Conservation (phyloP, 2,797 vertebrate genomes). For the Etheostoma nigrum region DNA sequence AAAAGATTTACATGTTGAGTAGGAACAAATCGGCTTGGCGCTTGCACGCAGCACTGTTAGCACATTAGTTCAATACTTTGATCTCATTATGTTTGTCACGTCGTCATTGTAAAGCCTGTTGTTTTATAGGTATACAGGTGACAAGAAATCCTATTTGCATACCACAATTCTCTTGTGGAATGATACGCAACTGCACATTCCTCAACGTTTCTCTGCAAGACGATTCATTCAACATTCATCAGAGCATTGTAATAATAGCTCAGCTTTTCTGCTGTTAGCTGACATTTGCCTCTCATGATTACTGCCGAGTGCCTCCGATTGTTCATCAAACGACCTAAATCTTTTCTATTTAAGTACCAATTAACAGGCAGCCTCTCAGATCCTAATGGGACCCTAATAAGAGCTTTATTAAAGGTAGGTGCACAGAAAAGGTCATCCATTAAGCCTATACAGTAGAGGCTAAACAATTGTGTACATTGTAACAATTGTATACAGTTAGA, state of each 20-base stretch:
- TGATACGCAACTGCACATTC: not conserved
- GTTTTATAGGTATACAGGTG: not conserved
- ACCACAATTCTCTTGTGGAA: not conserved
- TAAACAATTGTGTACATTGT: constrained; percentile 29
- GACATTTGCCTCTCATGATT: constrained; percentile 58
- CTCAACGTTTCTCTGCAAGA: constrained; percentile 11
- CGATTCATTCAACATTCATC: not conserved
- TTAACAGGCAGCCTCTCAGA: constrained; percentile 54
- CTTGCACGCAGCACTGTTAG: not conserved
- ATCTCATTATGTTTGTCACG: not conserved
- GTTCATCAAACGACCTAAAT: constrained; percentile 53
- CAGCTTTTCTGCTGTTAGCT: constrained; percentile 9
- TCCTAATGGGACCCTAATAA: constrained; percentile 62
- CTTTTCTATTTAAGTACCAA: constrained; percentile 55
- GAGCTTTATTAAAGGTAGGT: constrained; percentile 56
- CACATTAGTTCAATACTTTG: not conserved
- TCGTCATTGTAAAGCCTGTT: not conserved
- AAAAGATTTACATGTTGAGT: not conserved
- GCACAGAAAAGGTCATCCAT: constrained; percentile 54
- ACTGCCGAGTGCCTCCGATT: constrained; percentile 45
- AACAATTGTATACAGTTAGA: constrained; percentile 25
- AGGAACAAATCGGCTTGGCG: not conserved
- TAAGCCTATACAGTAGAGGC: constrained; percentile 52
- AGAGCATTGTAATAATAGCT: constrained; percentile 23
- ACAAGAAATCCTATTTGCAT: not conserved